phyloP scores from a whole-genome alignment of 2,113 vertebrate genomes.

The Hippocampus comes region DNA sequence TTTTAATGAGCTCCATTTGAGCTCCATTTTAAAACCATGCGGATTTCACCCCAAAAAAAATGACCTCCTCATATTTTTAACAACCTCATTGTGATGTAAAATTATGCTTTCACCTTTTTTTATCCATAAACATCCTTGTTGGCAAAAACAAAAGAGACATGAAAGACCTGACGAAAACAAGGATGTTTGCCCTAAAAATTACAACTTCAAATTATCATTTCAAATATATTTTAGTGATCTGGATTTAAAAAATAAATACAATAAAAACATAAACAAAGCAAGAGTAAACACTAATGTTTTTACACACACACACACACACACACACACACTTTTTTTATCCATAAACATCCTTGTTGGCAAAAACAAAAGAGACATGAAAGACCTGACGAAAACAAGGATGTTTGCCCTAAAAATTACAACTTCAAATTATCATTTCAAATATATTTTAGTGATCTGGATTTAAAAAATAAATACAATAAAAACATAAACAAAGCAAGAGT shows the following conservation, averaged over 20 bases:
- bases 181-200: background rate
- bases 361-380: background rate
- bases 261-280: slow-evolving; percentile 8
- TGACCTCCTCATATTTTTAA: background rate
- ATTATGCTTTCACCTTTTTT: background rate
- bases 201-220: background rate
- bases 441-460: background rate
- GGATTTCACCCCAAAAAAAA: background rate
- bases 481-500: slow-evolving; percentile 24
- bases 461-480: slow-evolving; percentile 4
- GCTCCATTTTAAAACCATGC: background rate
- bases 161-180: background rate
- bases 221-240: background rate
- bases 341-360: background rate
- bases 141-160: background rate
- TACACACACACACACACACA: slow-evolving; percentile 52
- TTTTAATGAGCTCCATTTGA: background rate
- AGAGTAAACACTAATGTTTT: slow-evolving; percentile 42
- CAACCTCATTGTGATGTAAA: background rate
- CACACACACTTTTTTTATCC: slow-evolving; percentile 12
- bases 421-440: background rate
- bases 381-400: background rate
- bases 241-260: background rate
- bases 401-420: background rate
- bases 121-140: background rate